Percentiles rank a stretch among this genome's conserved stretches.
These are phyloP conservation scores for Pseudochaenichthys georgianus DNA, from an alignment of 2,797 vertebrate genomes.

Conservation along the genomic window DNA sequence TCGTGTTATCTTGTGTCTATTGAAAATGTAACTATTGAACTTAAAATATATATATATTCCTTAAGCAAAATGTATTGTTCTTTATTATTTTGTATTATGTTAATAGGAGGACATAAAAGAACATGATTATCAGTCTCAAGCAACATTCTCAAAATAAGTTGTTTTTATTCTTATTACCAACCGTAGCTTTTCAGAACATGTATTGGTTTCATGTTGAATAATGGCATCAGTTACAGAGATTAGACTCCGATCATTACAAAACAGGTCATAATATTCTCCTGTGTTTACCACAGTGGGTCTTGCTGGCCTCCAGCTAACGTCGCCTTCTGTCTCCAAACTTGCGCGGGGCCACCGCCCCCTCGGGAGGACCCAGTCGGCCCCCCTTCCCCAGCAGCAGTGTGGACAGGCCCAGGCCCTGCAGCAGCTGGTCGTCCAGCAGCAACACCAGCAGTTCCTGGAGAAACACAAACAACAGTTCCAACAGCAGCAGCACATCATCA, in stretches of 20 bases:
- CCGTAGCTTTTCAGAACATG: too few species aligned
- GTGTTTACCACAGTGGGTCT: slow-evolving; percentile 82
- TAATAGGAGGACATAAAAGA: too few species aligned
- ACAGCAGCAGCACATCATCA: slow-evolving; percentile 94
- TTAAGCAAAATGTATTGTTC: too few species aligned
- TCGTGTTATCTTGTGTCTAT: too few species aligned
- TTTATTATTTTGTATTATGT: too few species aligned
- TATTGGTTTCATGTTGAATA: neutral
- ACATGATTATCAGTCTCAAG: too few species aligned
- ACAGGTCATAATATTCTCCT: neutral
- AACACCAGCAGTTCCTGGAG: slow-evolving; percentile 99
- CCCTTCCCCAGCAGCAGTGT: slow-evolving; percentile 92
- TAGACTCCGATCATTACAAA: neutral
- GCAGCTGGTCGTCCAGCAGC: slow-evolving; percentile 98
- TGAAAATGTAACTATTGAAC: too few species aligned
- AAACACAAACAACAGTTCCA: slow-evolving; percentile 99
- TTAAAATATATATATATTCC: too few species aligned
- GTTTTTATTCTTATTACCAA: too few species aligned
- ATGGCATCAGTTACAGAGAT: neutral
- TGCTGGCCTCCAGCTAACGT: slow-evolving; percentile 88
- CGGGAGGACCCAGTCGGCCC: slow-evolving; percentile 96
- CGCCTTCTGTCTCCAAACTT: slow-evolving; percentile 95
- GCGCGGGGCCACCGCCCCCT: slow-evolving; percentile 94
- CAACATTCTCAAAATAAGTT: too few species aligned
- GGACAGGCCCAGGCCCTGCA: slow-evolving; percentile 90